phyloP scores from a whole-genome alignment of 2,888 invertebrate species.

The Lycocerus yunnanus region DNA sequence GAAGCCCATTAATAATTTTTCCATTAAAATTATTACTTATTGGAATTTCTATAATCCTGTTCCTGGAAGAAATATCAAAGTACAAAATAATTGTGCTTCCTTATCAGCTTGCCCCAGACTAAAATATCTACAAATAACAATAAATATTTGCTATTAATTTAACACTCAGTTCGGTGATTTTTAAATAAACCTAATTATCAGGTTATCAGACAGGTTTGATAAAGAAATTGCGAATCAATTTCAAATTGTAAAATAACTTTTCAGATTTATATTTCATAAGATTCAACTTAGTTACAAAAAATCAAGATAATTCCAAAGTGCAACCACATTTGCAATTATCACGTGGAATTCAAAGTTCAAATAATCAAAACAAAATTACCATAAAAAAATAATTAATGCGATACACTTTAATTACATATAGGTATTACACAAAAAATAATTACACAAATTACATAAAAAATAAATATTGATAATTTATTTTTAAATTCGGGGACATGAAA shows the following conservation, averaged over 20 bases:
- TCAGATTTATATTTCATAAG: neutral
- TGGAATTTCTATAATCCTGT: neutral
- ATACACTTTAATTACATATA: neutral
- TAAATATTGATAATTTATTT: neutral
- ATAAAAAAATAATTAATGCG: neutral
- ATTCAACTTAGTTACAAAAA: neutral
- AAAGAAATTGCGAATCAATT: neutral
- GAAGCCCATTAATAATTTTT: neutral
- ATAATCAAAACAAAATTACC: neutral
- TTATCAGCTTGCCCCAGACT: neutral
- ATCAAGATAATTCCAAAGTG: neutral
- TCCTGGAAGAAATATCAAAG: neutral
- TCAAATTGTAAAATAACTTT: too few species aligned
- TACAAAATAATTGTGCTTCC: neutral
- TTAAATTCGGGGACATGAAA: neutral
- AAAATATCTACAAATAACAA: neutral
- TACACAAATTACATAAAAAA: neutral
- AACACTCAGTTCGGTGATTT: neutral
- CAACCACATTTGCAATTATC: neutral
- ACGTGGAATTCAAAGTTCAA: slow-evolving; percentile 4
- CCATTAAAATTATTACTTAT: neutral
- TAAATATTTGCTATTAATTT: neutral
- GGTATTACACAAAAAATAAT: neutral
- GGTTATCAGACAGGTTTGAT: neutral
- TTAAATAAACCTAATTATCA: neutral